A percentile compares a stretch with the other conserved stretches of the same genome.
Evolutionary conservation across 92 coral and sea anemone species (phyloP).

Genomic region (Meandrina meandrites): DNA sequence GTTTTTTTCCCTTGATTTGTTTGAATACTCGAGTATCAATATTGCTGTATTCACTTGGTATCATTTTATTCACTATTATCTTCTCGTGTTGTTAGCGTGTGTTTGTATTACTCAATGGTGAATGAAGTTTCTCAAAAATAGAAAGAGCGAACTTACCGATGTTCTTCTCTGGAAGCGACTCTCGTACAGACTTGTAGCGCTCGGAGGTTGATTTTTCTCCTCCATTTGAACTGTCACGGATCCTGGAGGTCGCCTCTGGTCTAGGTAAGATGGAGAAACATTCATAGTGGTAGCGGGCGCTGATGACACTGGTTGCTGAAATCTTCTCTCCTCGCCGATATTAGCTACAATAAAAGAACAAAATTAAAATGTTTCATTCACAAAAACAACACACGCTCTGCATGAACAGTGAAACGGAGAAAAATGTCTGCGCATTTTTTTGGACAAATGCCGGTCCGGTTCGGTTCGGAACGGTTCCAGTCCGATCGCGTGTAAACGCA

Average conservation of each 20-base stretch:
- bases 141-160: slow-evolving; percentile 1
- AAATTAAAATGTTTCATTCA: not conserved
- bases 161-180: slow-evolving; percentile 69
- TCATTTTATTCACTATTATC: no score
- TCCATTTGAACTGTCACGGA: slow-evolving; percentile 86
- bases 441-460: no score
- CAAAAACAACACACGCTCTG: not conserved
- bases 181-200: slow-evolving; percentile 83
- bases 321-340: slow-evolving; percentile 39
- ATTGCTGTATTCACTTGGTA: no score
- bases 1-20: no score
- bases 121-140: no score
- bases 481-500: no score
- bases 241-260: slow-evolving; percentile 50
- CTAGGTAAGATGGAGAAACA: slow-evolving; percentile 62
- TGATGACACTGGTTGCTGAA: slow-evolving; percentile 44
- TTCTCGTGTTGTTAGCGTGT: no score
- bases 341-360: slow-evolving; percentile 8
- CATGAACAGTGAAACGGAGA: not conserved
- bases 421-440: not conserved
- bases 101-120: no score
- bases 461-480: no score
- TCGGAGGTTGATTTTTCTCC: slow-evolving; percentile 76
- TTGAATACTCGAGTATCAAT: no score
- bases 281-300: slow-evolving; percentile 43